Evolutionary conservation across 1,140 invertebrate genomes (phyloP).

Genomic region (Drosophila sp.): DNA sequence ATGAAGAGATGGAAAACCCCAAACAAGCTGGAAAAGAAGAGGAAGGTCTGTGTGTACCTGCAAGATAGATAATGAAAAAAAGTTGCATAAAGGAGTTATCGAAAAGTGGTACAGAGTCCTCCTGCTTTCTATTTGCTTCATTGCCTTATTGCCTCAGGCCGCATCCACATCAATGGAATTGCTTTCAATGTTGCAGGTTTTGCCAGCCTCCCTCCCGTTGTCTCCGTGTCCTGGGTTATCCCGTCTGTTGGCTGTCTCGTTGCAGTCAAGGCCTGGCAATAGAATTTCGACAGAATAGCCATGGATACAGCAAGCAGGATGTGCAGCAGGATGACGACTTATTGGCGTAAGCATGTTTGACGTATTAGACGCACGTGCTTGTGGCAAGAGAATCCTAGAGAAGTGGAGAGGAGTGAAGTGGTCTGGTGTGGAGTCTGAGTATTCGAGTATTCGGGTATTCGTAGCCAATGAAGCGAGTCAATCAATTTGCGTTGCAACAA

Average conservation of each 20-base stretch:
- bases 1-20: conserved; percentile 7
- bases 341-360: conserved; percentile 80
- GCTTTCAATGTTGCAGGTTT: conserved; percentile 48
- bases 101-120: conserved; percentile 67
- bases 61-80: conserved; percentile 64
- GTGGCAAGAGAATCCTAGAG: conserved; percentile 19
- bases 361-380: conserved; percentile 70
- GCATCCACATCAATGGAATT: conserved; percentile 59
- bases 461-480: conserved; percentile 66
- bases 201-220: not conserved
- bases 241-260: conserved; percentile 52
- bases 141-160: conserved; percentile 25
- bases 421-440: too few relatives aligned
- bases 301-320: conserved; percentile 27
- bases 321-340: conserved; percentile 68
- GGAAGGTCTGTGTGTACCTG: conserved; percentile 23
- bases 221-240: conserved; percentile 6
- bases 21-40: not conserved
- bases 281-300: conserved; percentile 64
- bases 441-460: conserved; percentile 18
- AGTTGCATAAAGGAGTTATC: conserved; percentile 80
- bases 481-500: conserved; percentile 61
- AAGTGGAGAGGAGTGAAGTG: too few relatives aligned
- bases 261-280: conserved; percentile 62
- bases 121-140: not conserved